Evolutionary conservation across 2,113 vertebrate species (phyloP).

Genomic region (Dendrocopos noguchii): DNA sequence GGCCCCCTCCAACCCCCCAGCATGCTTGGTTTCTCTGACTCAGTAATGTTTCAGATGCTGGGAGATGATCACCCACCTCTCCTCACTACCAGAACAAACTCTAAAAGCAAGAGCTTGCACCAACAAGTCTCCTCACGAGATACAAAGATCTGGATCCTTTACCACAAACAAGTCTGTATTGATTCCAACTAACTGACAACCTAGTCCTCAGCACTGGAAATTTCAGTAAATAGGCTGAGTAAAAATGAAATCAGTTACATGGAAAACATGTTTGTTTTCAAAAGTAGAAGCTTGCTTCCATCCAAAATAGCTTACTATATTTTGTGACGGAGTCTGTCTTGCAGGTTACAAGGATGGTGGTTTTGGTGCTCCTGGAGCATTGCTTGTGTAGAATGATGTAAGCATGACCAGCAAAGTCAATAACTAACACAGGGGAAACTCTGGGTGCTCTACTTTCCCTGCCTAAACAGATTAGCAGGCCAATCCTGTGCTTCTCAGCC

Average conservation of each 20-base stretch:
- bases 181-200: neutral
- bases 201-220: neutral
- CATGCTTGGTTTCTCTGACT: too few species aligned
- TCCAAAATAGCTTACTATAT: accelerated
- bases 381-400: neutral
- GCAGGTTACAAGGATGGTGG: neutral
- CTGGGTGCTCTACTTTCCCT: neutral
- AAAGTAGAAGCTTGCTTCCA: neutral
- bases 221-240: neutral
- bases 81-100: neutral
- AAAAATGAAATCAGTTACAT: neutral
- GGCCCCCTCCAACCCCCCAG: too few species aligned
- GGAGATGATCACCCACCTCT: neutral
- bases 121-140: neutral
- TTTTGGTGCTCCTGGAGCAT: neutral
- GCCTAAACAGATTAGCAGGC: neutral
- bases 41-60: neutral
- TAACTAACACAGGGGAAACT: neutral
- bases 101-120: neutral
- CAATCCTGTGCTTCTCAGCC: neutral
- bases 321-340: too few species aligned
- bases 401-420: accelerated
- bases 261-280: neutral
- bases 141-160: neutral
- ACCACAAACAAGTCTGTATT: neutral